These are phyloP conservation scores for Epinephelus awoara DNA, from an alignment of 2,797 vertebrate genomes.

Conservation along the genomic window DNA sequence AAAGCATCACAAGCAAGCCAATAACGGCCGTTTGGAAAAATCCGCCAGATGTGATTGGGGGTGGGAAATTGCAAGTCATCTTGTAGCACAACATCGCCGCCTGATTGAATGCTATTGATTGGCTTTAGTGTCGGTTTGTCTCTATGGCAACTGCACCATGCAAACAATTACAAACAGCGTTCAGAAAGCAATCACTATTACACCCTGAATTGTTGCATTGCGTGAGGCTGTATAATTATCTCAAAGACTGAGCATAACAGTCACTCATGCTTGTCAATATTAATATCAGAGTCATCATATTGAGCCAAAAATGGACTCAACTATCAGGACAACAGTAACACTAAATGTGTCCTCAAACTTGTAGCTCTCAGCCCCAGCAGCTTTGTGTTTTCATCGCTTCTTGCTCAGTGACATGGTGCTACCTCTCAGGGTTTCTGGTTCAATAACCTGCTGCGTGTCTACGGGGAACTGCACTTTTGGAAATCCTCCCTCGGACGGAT, in stretches of 20 bases:
- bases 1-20: not conserved
- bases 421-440: not conserved
- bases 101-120: conserved; percentile 73
- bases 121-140: conserved; percentile 29
- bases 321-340: conserved; percentile 12
- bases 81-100: conserved; percentile 29
- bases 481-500: conserved; percentile 12
- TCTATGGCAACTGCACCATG: not conserved
- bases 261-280: conserved; percentile 35
- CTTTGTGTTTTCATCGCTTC: not conserved
- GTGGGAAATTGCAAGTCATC: conserved; percentile 55
- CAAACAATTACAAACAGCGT: conserved; percentile 28
- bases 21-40: conserved; percentile 27
- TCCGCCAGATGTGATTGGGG: conserved; percentile 9
- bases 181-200: conserved; percentile 17
- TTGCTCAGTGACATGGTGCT: not conserved
- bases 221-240: conserved; percentile 38
- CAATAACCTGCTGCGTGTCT: not conserved
- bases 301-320: not conserved
- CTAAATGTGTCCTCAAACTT: not conserved
- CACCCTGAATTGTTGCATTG: conserved; percentile 29
- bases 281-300: conserved; percentile 5
- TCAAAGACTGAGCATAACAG: conserved; percentile 25
- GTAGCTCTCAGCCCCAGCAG: not conserved
- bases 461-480: not conserved